Conservation (phyloP, 2,888 invertebrate species). For the Poecilobothrus nobilitatus region DNA sequence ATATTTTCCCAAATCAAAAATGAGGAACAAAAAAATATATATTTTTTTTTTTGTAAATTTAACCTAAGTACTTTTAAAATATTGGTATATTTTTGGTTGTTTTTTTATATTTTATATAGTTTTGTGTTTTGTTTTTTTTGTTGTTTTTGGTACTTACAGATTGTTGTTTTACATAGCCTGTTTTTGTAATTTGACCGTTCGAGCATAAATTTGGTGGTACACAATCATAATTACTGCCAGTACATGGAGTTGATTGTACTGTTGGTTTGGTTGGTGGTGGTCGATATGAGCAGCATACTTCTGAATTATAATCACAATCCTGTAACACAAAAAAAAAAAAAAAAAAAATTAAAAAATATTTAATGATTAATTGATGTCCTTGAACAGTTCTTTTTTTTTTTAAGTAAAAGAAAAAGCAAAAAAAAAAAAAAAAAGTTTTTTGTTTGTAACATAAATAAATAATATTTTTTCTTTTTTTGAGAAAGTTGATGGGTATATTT, state of each 20-base stretch:
- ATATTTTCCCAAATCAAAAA: too few relatives aligned
- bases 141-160: slow-evolving; percentile 33
- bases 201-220: slow-evolving; percentile 37
- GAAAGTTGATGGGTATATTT: too few relatives aligned
- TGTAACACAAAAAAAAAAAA: slow-evolving; percentile 30
- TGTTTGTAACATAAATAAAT: too few relatives aligned
- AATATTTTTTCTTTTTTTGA: too few relatives aligned
- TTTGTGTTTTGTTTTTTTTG: too few relatives aligned
- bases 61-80: too few relatives aligned
- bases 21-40: too few relatives aligned
- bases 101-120: too few relatives aligned
- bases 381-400: background rate
- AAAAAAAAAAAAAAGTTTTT: background rate
- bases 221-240: slow-evolving; percentile 35
- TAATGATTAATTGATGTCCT: slow-evolving; percentile 5
- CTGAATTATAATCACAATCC: slow-evolving; percentile 42
- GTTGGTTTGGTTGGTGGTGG: slow-evolving; percentile 25
- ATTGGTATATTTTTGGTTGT: too few relatives aligned
- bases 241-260: slow-evolving; percentile 31
- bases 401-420: too few relatives aligned
- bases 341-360: too few relatives aligned
- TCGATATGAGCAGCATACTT: slow-evolving; percentile 44
- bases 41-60: too few relatives aligned
- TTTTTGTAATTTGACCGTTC: slow-evolving; percentile 37
- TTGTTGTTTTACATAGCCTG: slow-evolving; percentile 34